Evolutionary conservation across 2,797 vertebrate genomes (phyloP).

Genomic region (Mico argentatus): DNA sequence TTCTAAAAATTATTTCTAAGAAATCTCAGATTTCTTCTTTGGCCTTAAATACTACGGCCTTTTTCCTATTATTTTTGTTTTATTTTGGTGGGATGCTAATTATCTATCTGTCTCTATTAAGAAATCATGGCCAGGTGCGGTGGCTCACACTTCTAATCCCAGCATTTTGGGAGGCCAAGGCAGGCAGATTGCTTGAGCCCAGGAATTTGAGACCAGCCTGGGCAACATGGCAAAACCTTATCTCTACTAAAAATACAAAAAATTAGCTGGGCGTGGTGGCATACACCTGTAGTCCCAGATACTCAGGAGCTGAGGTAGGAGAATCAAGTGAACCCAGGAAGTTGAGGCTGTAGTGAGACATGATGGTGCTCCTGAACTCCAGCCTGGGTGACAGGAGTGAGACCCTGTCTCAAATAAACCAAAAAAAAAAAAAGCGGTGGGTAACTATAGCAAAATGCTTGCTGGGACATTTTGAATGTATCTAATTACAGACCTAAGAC

Average conservation of each 20-base stretch:
- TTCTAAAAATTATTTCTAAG: not conserved
- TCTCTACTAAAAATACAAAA: not conserved
- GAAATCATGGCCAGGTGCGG: no score
- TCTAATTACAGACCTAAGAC: not conserved
- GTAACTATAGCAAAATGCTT: not conserved
- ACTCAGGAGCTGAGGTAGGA: not conserved
- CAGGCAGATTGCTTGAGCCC: not conserved
- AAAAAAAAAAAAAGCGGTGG: no score
- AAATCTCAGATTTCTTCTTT: not conserved
- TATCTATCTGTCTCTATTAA: no score
- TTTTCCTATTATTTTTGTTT: not conserved
- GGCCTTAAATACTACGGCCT: not conserved
- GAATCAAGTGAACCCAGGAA: not conserved
- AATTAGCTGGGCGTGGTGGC: not conserved
- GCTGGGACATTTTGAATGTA: not conserved
- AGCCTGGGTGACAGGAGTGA: not conserved
- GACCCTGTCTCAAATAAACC: no score
- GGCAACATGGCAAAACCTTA: not conserved
- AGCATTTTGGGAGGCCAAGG: not conserved
- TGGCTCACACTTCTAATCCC: not conserved
- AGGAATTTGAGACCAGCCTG: not conserved
- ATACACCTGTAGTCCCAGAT: not conserved
- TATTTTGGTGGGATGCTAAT: not conserved
- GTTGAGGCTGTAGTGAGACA: not conserved
- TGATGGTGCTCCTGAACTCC: not conserved